Evolutionary conservation across 2,888 invertebrate species (phyloP), one percentile per base, ranked within the genome.

Genomic region (Drosophila eohydei): DNA sequence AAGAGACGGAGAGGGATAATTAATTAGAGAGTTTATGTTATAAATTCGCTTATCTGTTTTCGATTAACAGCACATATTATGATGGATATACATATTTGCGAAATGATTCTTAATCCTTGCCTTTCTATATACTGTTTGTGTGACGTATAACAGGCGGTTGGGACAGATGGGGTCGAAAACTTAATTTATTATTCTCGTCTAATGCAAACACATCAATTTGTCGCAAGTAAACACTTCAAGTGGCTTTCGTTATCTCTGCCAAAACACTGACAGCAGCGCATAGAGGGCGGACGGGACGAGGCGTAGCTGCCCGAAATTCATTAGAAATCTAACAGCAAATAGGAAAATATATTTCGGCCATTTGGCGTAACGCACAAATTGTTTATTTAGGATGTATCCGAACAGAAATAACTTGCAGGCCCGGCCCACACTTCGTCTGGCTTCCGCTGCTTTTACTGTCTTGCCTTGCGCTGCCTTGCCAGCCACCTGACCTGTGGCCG

Each of bases 161-260:
- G 44, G 5, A 5, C 44, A 41, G 21, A 36, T 21, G 12, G 40
- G 30, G 30, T n/a, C 46, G 58, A 78, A 71, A 85, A 88, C 85
- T 84, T 81, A 73, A 88, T 85, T 85, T 83, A 85, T 85, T 85
- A 86, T 85, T 81, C 83, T 77, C 73, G 79, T 64, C 86, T 81
- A 86, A 79, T 81, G 88, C 83, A 88, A 85, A 85, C 84, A 85
- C 84, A 85, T 85, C 88, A 88, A 85, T 85, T 85, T 88, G 86
- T 85, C 81, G 86, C 88, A 85, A 83, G 86, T 79, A 85, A 85
- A 85, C 84, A 85, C 77, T 85, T 84, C 88, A 77, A 88, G 88
- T 79, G 81, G 70, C 79, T 85, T 88, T 77, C 88, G 83, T 85
- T 85, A 85, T 85, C 84, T 88, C 59, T 57, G 48, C 38, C 81